Evolutionary conservation across 2,888 invertebrate genomes (phyloP).

Genomic region (Colostygia pectinataria): DNA sequence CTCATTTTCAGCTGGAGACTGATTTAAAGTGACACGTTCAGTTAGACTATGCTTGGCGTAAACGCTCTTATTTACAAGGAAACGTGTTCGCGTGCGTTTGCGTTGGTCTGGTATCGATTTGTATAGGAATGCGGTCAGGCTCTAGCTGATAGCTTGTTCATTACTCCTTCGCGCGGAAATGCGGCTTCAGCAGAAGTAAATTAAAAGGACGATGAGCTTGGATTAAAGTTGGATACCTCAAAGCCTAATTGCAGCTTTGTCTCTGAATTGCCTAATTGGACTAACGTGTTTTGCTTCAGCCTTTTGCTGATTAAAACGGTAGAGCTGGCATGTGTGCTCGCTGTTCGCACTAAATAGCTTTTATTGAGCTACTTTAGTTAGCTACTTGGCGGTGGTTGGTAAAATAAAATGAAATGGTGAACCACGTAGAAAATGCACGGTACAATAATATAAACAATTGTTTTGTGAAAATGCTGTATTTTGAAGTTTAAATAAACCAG

Average conservation of each 20-base stretch:
- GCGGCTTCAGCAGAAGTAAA: constrained; percentile 36
- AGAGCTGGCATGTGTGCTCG: constrained; percentile 6
- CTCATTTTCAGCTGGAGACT: background rate
- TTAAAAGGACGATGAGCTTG: constrained; percentile 40
- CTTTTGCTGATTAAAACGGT: constrained; percentile 36
- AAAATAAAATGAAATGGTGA: constrained; percentile 8
- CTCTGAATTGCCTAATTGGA: constrained; percentile 46
- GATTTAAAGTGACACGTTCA: constrained; percentile 8
- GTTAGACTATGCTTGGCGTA: constrained; percentile 50
- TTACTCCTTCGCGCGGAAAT: constrained; percentile 40
- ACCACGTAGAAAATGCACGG: background rate
- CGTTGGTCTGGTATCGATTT: constrained; percentile 45
- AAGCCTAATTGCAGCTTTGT: constrained; percentile 49
- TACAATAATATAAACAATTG: background rate
- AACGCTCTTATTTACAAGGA: constrained; percentile 74
- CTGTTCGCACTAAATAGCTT: constrained; percentile 15
- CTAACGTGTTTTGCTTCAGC: constrained; percentile 39
- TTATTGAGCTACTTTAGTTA: constrained; percentile 13
- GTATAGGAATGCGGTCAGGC: constrained; percentile 43
- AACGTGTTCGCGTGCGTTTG: constrained; percentile 65
- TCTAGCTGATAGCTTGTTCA: constrained; percentile 41
- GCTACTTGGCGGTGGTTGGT: background rate
- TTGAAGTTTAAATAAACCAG: background rate
- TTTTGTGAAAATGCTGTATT: background rate
- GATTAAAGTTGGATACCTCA: constrained; percentile 41